A percentile compares a stretch with the other conserved stretches of the same genome.
Conservation (phyloP, 1,140 invertebrate species). For the Drosophila ohnishii region DNA sequence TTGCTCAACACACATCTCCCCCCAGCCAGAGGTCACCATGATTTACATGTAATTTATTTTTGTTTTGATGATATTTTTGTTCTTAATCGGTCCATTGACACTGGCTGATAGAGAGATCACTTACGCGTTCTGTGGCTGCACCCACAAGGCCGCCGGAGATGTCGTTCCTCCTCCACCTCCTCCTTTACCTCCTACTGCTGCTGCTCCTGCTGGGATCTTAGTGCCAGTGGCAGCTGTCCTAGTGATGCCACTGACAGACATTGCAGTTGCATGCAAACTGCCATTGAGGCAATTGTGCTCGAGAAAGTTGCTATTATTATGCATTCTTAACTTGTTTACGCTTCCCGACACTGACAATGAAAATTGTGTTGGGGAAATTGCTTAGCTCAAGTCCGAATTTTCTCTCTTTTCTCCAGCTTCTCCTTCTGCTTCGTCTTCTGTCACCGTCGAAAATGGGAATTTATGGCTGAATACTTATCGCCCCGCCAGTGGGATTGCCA, state of each 20-base stretch:
- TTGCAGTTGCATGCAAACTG: constrained; percentile 20
- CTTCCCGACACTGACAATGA: constrained; percentile 13
- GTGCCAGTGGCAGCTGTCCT: constrained; percentile 29
- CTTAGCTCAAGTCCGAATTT: constrained; percentile 23
- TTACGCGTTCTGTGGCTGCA: constrained; percentile 55
- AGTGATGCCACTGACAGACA: constrained; percentile 25
- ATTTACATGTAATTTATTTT: constrained; percentile 16
- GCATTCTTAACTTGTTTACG: constrained; percentile 31
- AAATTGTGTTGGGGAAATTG: constrained; percentile 13
- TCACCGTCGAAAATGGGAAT: constrained; percentile 37
- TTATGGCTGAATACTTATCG: constrained; percentile 38
- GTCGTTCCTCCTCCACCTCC: neutral
- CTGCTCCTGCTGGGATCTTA: constrained; percentile 4
- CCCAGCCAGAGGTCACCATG: constrained; percentile 10
- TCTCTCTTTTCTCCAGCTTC: neutral
- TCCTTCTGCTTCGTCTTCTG: neutral
- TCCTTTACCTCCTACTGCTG: too few species aligned
- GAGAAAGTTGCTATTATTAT: constrained; percentile 21
- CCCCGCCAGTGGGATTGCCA: constrained; percentile 27
- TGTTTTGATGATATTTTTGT: constrained; percentile 15
- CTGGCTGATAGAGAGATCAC: constrained; percentile 28
- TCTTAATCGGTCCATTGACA: constrained; percentile 46
- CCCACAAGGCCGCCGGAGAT: constrained; percentile 15
- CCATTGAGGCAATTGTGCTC: constrained; percentile 17
- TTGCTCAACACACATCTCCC: constrained; percentile 28